Evolutionary conservation across 2,888 invertebrate species (phyloP), one percentile per base, ranked within the genome.

Genomic region (Euphydryas editha): DNA sequence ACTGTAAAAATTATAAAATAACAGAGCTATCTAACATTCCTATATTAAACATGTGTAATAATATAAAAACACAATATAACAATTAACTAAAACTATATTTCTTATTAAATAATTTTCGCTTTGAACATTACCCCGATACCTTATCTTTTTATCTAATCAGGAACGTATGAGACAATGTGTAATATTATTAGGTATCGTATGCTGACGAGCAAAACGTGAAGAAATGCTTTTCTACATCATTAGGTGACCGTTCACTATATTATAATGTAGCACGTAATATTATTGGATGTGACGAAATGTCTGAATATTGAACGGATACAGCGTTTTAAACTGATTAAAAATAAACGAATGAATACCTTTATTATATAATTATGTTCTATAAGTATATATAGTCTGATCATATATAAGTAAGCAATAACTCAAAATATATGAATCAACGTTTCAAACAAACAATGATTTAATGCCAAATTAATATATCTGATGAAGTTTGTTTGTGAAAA

Each of bases 191-290:
- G 55, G 54, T 47, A 37, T 72, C 73, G 72, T 66, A 56, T 73
- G 79, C 76, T 76, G 73, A 75, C 73, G 67, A 60, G 75, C 72
- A 62, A 73, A 65, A 79, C 79, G 78, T 79, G 80, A 75, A 72
- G 73, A 77, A 75, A 75, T 72, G 76, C 65, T 69, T 72, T 72
- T 69, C 68, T 67, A 69, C 67, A 69, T 68, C 65, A 61, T 67
- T 58, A 67, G 65, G 42, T 65, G 51, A 61, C 44, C 64, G 51
- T 55, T 61, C 36, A 20, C 55, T 44, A 59, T 59, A 67, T 59
- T 72, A 21, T 39, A 54, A 39, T 59, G 39, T n/a, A 42, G 64
- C 69, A 69, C 69, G 71, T 71, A 68, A 55, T 42, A 58, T 67
- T 49, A 51, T 49, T 56, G 56, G 36, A 57, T 18, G 17, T 49